phyloP scores from a whole-genome alignment of 2,888 invertebrate species.

The Stenichneumon culpator region DNA sequence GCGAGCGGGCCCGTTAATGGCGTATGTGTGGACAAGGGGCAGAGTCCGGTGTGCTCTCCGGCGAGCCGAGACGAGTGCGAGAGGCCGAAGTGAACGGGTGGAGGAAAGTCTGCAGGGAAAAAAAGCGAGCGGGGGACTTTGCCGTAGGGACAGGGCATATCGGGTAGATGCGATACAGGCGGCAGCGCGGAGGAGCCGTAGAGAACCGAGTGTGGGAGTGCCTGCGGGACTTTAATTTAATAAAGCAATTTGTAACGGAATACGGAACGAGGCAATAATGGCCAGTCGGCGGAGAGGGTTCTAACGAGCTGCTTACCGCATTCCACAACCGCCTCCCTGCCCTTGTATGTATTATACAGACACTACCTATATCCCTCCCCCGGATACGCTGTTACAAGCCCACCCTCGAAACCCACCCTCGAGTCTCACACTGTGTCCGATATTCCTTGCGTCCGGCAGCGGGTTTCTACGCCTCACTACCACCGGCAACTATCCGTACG shows the following conservation, averaged over 20 bases:
- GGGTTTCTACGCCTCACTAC: slow-evolving; percentile 23
- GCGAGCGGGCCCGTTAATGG: slow-evolving; percentile 44
- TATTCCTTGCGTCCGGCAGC: slow-evolving; percentile 58
- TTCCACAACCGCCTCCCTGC: slow-evolving; percentile 72
- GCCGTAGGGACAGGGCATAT: slow-evolving; percentile 53
- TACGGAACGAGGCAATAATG: slow-evolving; percentile 86
- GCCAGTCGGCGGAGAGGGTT: slow-evolving; percentile 84
- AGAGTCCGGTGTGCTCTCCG: slow-evolving; percentile 9
- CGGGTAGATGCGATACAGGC: slow-evolving; percentile 40
- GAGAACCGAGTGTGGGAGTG: slow-evolving; percentile 73
- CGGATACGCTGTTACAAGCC: slow-evolving; percentile 60
- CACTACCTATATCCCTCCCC: slow-evolving; percentile 26
- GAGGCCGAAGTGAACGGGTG: slow-evolving; percentile 23
- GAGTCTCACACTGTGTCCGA: slow-evolving; percentile 47
- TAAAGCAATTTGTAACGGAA: slow-evolving; percentile 86
- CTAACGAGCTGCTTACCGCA: slow-evolving; percentile 85
- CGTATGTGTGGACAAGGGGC: slow-evolving; percentile 64
- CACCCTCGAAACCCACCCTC: slow-evolving; percentile 35
- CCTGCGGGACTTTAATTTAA: slow-evolving; percentile 85
- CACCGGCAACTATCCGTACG: background rate
- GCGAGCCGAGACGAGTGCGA: slow-evolving; percentile 27
- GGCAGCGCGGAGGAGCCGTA: slow-evolving; percentile 65
- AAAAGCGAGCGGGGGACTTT: slow-evolving; percentile 51
- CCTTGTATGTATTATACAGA: slow-evolving; percentile 57
- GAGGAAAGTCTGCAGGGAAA: slow-evolving; percentile 55